Evolutionary conservation across 1,140 invertebrate species (phyloP).

Genomic region (Achatina immaculata): DNA sequence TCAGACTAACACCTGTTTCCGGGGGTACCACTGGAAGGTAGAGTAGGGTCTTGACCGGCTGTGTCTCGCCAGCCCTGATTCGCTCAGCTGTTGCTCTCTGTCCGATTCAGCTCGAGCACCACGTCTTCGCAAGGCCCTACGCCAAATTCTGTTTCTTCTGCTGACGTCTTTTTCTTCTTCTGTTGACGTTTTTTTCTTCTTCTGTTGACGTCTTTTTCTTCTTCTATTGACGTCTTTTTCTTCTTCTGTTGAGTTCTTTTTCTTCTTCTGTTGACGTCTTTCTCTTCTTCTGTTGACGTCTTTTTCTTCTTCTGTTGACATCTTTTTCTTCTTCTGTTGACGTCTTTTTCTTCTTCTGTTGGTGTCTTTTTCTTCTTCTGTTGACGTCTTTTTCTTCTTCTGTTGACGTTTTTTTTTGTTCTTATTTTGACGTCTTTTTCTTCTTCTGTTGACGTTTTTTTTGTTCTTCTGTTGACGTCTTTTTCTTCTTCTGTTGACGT

Average conservation of each 20-base stretch:
- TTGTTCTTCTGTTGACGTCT: not conserved
- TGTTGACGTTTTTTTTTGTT: too few species aligned
- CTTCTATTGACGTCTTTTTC: not conserved
- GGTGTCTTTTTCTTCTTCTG: not conserved
- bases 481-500: not conserved
- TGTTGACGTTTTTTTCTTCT: not conserved
- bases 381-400: too few species aligned
- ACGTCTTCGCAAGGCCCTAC: too few species aligned
- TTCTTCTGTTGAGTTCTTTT: not conserved
- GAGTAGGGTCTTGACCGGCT: too few species aligned
- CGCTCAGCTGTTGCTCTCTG: too few species aligned
- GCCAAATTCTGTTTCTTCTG: constrained; percentile 3
- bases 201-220: too few species aligned
- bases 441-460: not conserved
- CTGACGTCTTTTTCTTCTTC: not conserved
- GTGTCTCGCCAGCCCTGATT: too few species aligned
- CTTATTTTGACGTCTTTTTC: too few species aligned
- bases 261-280: not conserved
- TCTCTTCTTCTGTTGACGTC: not conserved
- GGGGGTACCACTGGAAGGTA: too few species aligned
- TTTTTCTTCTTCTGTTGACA: not conserved
- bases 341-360: not conserved
- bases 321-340: not conserved
- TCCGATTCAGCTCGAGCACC: too few species aligned
- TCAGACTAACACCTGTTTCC: too few species aligned